These are phyloP conservation scores for Aldrovandia affinis DNA, from an alignment of 2,797 vertebrate species.

Conservation along the genomic window DNA sequence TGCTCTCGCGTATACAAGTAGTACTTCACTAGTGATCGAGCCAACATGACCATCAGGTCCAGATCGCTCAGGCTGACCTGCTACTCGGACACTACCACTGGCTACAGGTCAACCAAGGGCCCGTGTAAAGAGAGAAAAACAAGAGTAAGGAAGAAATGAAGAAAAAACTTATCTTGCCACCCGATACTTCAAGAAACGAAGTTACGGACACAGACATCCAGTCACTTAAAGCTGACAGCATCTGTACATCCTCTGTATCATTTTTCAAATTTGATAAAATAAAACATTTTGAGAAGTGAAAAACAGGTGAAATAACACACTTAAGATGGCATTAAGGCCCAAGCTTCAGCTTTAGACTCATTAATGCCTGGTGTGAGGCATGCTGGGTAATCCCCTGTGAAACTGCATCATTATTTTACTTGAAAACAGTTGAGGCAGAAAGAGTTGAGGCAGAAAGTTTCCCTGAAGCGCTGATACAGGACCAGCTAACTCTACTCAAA, in stretches of 20 bases:
- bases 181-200: conserved; percentile 2
- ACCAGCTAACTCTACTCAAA: too few species aligned
- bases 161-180: conserved; percentile 3
- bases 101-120: background rate
- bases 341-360: background rate
- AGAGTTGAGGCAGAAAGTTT: too few species aligned
- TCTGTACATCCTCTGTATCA: conserved; percentile 16
- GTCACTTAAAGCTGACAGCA: conserved; percentile 3
- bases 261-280: conserved; percentile 23
- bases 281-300: conserved; percentile 1
- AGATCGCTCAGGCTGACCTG: background rate
- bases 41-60: background rate
- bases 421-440: too few species aligned
- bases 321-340: conserved; percentile 16
- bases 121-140: background rate
- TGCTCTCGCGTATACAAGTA: background rate
- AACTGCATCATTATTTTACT: conserved; percentile 9
- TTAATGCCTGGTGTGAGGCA: conserved; percentile 6
- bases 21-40: background rate
- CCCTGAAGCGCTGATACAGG: too few species aligned
- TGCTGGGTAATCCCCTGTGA: background rate
- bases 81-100: background rate
- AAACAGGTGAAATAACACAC: conserved; percentile 15
- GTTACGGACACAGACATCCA: conserved; percentile 17
- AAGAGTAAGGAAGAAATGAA: background rate